A percentile compares a stretch with the other conserved stretches of the same genome.
Evolutionary conservation across 2,797 vertebrate genomes (phyloP).

Genomic region (Xiphophorus birchmanni): DNA sequence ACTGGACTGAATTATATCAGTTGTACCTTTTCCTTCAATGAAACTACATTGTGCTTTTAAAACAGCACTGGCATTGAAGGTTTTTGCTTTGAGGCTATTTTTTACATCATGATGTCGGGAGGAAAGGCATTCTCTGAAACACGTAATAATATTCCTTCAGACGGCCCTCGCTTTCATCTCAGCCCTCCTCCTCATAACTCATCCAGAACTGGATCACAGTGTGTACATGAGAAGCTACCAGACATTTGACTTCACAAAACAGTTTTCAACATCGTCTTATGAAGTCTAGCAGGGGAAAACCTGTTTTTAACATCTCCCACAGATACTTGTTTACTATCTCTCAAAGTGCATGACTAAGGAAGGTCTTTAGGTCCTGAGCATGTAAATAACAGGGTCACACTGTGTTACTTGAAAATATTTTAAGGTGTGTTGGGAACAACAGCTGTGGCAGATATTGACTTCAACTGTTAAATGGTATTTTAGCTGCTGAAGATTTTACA

Average conservation of each 20-base stretch:
- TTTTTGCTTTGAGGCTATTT: conserved; percentile 47
- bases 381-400: conserved; percentile 17
- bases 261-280: conserved; percentile 19
- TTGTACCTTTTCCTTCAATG: conserved; percentile 20
- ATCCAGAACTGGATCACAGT: conserved; percentile 35
- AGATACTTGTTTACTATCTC: conserved; percentile 16
- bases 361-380: neutral
- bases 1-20: conserved; percentile 4
- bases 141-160: conserved; percentile 58
- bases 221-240: conserved; percentile 26
- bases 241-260: conserved; percentile 20
- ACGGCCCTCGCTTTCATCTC: conserved; percentile 52
- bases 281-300: conserved; percentile 22
- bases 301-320: conserved; percentile 16
- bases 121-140: conserved; percentile 49
- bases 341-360: neutral
- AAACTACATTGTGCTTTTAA: conserved; percentile 32
- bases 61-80: conserved; percentile 33
- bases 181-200: conserved; percentile 51
- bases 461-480: neutral
- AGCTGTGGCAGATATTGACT: conserved; percentile 23
- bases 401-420: conserved; percentile 21
- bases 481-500: neutral
- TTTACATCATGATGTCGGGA: conserved; percentile 57
- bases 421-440: conserved; percentile 15